Percentiles rank a stretch among this genome's conserved stretches.
These are phyloP conservation scores for Gryon sp. DNA, from an alignment of 1,140 invertebrate genomes.

Conservation along the genomic window DNA sequence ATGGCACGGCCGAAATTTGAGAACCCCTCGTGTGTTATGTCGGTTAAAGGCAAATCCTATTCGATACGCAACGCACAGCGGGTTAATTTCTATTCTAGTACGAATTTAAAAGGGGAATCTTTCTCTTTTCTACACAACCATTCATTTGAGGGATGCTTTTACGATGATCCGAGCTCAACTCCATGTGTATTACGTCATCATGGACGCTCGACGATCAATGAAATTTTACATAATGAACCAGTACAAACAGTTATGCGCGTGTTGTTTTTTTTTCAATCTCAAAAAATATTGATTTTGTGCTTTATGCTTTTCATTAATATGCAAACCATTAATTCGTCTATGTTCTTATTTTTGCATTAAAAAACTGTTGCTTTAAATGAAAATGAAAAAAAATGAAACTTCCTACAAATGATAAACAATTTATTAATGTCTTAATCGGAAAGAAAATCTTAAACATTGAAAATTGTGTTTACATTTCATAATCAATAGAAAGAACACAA, in stretches of 20 bases:
- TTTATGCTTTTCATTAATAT: neutral
- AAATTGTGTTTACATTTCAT: too few species aligned
- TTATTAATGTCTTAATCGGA: too few species aligned
- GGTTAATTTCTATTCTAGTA: constrained; percentile 59
- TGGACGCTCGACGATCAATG: constrained; percentile 55
- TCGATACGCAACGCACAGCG: constrained; percentile 51
- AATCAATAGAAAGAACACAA: constrained; percentile 1
- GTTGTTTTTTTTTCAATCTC: constrained; percentile 17
- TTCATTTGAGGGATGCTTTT: constrained; percentile 55
- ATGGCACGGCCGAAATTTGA: constrained; percentile 46
- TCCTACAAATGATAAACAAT: too few species aligned
- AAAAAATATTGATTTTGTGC: constrained; percentile 19
- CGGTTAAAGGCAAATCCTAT: constrained; percentile 62
- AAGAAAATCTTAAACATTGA: too few species aligned
- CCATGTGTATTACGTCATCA: constrained; percentile 49
- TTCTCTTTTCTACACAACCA: constrained; percentile 45
- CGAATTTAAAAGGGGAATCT: constrained; percentile 40
- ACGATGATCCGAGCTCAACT: constrained; percentile 55
- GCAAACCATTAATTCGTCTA: too few species aligned
- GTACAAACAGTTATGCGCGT: constrained; percentile 36
- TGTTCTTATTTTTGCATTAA: too few species aligned
- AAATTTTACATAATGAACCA: constrained; percentile 43
- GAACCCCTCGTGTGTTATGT: constrained; percentile 55
- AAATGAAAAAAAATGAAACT: too few species aligned
- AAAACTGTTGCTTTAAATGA: too few species aligned